These are phyloP conservation scores for Hypocryptadius cinnamomeus DNA, from an alignment of 2,113 vertebrate genomes.

Conservation along the genomic window DNA sequence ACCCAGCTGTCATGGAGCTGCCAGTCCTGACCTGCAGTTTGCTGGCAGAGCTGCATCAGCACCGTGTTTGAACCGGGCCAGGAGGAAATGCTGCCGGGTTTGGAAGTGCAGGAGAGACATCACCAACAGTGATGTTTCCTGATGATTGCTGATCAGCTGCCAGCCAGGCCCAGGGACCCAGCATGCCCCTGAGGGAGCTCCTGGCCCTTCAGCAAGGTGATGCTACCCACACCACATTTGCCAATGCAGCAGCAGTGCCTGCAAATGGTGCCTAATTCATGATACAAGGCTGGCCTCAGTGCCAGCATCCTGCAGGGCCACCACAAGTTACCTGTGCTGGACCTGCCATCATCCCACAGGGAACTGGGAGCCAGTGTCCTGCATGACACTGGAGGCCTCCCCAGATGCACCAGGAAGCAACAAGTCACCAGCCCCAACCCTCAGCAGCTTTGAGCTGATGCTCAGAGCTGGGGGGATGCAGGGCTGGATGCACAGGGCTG, in stretches of 20 bases:
- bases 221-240: neutral
- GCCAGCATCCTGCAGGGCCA: neutral
- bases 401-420: no score
- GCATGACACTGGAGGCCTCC: neutral
- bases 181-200: neutral
- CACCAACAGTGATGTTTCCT: fast-evolving
- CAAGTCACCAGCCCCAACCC: neutral
- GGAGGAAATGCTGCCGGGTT: neutral
- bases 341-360: neutral
- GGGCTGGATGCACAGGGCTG: neutral
- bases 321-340: neutral
- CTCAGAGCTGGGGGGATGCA: neutral
- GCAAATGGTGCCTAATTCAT: neutral
- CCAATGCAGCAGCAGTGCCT: neutral
- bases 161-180: neutral
- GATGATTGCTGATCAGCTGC: neutral
- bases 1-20: neutral
- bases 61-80: fast-evolving
- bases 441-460: neutral
- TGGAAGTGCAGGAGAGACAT: neutral
- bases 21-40: neutral
- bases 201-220: neutral
- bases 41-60: neutral
- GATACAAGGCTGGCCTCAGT: neutral
- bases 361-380: neutral